Evolutionary conservation across 2,113 vertebrate genomes (phyloP), one percentile per base, ranked within the genome.

Genomic region (Emberiza fucata): DNA sequence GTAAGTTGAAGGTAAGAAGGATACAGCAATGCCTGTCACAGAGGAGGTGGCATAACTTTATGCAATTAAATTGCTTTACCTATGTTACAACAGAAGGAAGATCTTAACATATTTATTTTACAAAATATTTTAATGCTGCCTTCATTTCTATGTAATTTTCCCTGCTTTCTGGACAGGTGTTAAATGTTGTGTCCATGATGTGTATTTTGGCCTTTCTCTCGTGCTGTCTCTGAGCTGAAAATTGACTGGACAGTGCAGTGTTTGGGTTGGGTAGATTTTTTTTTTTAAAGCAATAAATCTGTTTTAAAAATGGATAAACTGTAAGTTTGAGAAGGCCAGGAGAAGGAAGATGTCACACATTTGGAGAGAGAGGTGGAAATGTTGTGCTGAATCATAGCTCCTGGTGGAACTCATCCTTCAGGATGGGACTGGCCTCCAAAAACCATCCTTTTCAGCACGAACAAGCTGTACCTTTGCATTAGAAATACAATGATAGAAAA

Each of bases 321-420:
- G 25, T 18, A 73, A 83, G 60, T 66, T 73, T 84, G 25, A 75
- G 63, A 77, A 90, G 40, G 56, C 59, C 56, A 63, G 44, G 22
- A 40, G 9, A 86, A 88, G 75, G 39, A 77, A n/a, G 51, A 44
- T 70, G 51, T 77, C 60, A 73, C 42, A 47, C 29, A 51, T 64
- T 95, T 92, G 92, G 80, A 94, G 35, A 63, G 29, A 65, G 37
- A 81, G 17, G 18, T 88, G 79, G 86, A 94, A 94, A 94, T 51
- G 19, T 25, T 95, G 33, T 47, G 24, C n/a, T 88, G 77, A 81
- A 28, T 83, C 68, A 50, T 6, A 89, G 39, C 42, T 95, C 57
- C 64, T 90, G 39, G 53, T n/a, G 29, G 61, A 90, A 14, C 5
- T 91, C 15, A 19, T 78, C 81, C 51, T 53, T 71, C 33, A 51